Evolutionary conservation across 2,888 invertebrate species (phyloP), one percentile per base, ranked within the genome.

Genomic region (Calliphora vomitoria): DNA sequence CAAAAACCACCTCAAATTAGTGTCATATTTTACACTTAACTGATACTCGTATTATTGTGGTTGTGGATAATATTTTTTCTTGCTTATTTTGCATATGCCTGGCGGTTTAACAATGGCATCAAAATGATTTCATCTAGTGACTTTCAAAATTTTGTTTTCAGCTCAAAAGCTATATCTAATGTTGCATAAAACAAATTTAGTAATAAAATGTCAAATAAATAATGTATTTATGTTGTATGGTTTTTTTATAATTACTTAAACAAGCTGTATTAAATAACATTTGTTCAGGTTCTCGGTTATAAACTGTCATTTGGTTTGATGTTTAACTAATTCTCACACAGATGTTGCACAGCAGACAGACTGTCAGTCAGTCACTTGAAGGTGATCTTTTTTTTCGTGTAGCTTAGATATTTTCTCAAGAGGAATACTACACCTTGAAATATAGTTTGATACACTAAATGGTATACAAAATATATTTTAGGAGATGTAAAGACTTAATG

Each of bases 111-210:
- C 35, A 75, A 64, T 15, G 20, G 13, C 47, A 62, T 20, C 25
- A 0, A 55, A 76, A 84, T 87, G 84, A 87, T 81, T 87, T 83
- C 83, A 83, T 87, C 86, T 80, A 8, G 53, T 76, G 83, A 80
- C 80, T 80, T 80, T 74, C 60, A 74, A 47, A 68, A 41, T 11
- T 18, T 38, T 64, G 25, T 25, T 55, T 20, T 38, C 31, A 20
- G 35, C 60, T 69, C 47, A 58, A 10, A 44, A 69, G 20, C 31
- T 25, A 68, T 68, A 78, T 74, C 78, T 82, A 86, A 69, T 82
- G 62, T 74, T 74, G 79, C 78, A 47, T 79, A 41, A n/a, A 69
- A 62, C 38, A 62, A 60, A 71, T 71, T 79, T 78, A 20, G 25
- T 62, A 55, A 69, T 75, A 25, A 82, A 86, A 82, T 82, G 82